phyloP scores from a whole-genome alignment of 2,888 invertebrate genomes.

The Mythimna albipuncta region DNA sequence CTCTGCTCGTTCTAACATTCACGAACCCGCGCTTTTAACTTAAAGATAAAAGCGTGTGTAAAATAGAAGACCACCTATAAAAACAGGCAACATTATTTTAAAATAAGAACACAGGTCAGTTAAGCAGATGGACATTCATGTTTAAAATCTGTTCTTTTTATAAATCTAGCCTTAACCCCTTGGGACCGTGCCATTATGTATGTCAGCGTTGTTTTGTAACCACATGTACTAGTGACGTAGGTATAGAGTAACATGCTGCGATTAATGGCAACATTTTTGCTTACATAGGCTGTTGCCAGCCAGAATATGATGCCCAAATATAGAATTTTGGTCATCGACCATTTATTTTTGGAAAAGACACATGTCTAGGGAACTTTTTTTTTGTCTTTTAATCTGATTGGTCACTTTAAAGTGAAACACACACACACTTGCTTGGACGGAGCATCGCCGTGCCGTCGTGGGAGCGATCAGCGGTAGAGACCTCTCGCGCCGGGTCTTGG shows the following conservation, averaged over 20 bases:
- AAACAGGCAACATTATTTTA: neutral
- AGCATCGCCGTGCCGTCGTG: too few relatives aligned
- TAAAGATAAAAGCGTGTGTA: too few relatives aligned
- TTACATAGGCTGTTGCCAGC: slow-evolving; percentile 9
- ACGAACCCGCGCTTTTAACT: too few relatives aligned
- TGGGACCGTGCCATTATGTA: slow-evolving; percentile 19
- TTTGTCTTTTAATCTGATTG: neutral
- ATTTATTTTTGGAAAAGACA: neutral
- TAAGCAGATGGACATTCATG: neutral
- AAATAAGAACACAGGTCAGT: neutral
- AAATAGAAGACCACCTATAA: neutral
- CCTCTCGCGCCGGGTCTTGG: too few relatives aligned
- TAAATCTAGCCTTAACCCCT: neutral
- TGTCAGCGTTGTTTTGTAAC: slow-evolving; percentile 21
- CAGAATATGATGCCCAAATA: slow-evolving; percentile 4
- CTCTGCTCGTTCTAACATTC: too few relatives aligned
- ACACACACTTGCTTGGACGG: too few relatives aligned
- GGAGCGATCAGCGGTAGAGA: too few relatives aligned
- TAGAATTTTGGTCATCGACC: neutral
- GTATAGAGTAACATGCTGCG: slow-evolving; percentile 28
- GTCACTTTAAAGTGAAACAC: neutral
- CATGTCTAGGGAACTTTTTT: too few relatives aligned
- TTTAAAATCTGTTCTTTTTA: neutral
- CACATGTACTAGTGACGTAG: slow-evolving; percentile 51
- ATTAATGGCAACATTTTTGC: slow-evolving; percentile 6